Conservation (phyloP, 2,113 vertebrate species). For the Chloropsis hardwickii region DNA sequence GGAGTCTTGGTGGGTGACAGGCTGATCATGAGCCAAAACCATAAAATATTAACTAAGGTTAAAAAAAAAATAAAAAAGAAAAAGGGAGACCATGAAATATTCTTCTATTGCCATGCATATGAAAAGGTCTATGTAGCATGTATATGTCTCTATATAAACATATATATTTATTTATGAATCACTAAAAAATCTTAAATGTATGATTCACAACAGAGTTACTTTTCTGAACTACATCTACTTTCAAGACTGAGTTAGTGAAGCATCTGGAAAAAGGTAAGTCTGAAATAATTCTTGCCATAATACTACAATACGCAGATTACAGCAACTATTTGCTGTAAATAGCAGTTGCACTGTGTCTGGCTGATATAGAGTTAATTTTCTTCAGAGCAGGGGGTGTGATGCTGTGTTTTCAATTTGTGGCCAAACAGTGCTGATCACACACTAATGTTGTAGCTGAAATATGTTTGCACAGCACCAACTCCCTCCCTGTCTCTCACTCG, state of each 20-base stretch:
- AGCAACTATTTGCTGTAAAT: background rate
- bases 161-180: background rate
- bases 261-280: background rate
- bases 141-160: background rate
- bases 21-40: background rate
- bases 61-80: background rate
- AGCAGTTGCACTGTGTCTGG: background rate
- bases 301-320: background rate
- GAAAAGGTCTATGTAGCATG: rapidly evolving
- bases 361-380: background rate
- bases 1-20: background rate
- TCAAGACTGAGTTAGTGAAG: background rate
- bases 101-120: background rate
- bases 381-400: background rate
- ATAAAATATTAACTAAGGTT: background rate
- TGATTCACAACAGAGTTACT: background rate
- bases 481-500: background rate
- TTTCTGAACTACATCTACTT: background rate
- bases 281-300: background rate
- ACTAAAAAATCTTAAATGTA: background rate
- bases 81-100: background rate
- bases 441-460: background rate
- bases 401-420: background rate
- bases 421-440: background rate
- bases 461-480: background rate